These are phyloP conservation scores for Pogoniulus pusillus DNA, from an alignment of 2,797 vertebrate species.

Conservation along the genomic window DNA sequence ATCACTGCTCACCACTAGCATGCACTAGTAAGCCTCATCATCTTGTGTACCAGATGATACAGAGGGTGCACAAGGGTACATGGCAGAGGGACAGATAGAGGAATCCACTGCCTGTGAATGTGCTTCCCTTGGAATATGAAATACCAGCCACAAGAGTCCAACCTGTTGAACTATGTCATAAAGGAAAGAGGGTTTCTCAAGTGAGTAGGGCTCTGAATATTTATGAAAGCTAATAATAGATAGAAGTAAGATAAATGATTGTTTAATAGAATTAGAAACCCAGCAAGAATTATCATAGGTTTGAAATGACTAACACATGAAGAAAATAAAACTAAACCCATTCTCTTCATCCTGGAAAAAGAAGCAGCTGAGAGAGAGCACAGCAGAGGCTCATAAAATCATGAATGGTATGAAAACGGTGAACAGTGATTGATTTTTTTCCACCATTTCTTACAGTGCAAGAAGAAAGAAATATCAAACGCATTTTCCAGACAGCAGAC, in stretches of 20 bases:
- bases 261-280: not conserved
- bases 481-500: slow-evolving; percentile 12
- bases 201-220: not conserved
- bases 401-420: not conserved
- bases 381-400: not conserved
- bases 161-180: not conserved
- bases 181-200: not conserved
- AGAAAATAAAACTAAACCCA: not conserved
- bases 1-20: not conserved
- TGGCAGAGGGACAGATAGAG: not conserved
- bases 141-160: not conserved
- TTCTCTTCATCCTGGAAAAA: not conserved
- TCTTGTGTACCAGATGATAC: not conserved
- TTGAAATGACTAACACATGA: not conserved
- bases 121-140: not conserved
- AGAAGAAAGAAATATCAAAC: not conserved
- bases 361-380: not conserved
- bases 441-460: not conserved
- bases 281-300: not conserved
- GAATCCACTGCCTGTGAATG: not conserved
- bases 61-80: too few relatives aligned
- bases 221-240: not conserved
- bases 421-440: not conserved
- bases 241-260: not conserved
- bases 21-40: not conserved